phyloP scores from a whole-genome alignment of 2,888 invertebrate genomes.

The Eumerus sabulonum region DNA sequence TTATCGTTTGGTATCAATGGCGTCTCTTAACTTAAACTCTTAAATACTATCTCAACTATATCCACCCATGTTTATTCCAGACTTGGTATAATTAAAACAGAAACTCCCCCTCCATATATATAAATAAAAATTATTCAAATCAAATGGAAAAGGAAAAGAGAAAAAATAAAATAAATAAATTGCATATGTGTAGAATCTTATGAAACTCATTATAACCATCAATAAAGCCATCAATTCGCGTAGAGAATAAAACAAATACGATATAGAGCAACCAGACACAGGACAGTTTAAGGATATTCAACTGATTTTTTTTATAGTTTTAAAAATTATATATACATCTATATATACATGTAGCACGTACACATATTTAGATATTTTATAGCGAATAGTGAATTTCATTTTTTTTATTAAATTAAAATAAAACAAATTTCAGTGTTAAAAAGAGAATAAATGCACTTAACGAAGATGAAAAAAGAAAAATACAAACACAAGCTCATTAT shows the following conservation, averaged over 20 bases:
- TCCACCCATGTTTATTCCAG: constrained; percentile 57
- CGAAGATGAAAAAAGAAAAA: constrained; percentile 39
- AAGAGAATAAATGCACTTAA: not conserved
- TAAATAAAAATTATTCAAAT: constrained; percentile 25
- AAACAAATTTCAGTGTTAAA: constrained; percentile 23
- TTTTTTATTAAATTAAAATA: constrained; percentile 1
- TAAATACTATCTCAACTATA: constrained; percentile 12
- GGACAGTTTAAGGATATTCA: constrained; percentile 37
- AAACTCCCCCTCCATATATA: constrained; percentile 22
- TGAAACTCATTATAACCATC: constrained; percentile 29
- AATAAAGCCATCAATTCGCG: not conserved
- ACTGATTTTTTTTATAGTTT: constrained; percentile 37
- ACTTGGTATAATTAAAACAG: constrained; percentile 45
- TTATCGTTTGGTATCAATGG: too few relatives aligned
- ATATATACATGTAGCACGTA: constrained; percentile 38
- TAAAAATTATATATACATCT: not conserved
- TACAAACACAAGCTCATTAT: constrained; percentile 42
- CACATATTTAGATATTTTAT: constrained; percentile 8
- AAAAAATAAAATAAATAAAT: constrained; percentile 6
- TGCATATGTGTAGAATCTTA: constrained; percentile 59
- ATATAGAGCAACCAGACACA: constrained; percentile 8
- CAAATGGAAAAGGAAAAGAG: constrained; percentile 17
- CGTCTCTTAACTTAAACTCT: too few relatives aligned
- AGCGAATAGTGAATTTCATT: too few relatives aligned
- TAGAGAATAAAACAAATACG: too few relatives aligned